Conservation (phyloP, 2,888 invertebrate genomes). For the Sipha maydis region DNA sequence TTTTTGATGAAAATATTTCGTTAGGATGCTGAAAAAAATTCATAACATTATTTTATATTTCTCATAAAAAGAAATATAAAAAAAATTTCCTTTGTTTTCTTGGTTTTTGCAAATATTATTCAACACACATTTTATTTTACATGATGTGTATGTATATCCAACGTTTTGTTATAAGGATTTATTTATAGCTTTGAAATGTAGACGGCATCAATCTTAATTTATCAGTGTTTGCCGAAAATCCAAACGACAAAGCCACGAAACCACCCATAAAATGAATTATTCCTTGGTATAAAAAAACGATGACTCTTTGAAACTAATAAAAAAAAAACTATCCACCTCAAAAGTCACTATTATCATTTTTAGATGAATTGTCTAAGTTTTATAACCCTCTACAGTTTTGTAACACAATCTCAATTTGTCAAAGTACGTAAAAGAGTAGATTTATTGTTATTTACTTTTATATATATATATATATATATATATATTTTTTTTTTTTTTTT, state of each 20-base stretch:
- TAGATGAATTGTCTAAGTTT: conserved; percentile 1
- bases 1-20: too few relatives aligned
- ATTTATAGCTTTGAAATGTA: conserved; percentile 45
- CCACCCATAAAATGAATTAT: conserved; percentile 48
- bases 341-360: conserved; percentile 38
- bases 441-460: conserved; percentile 1
- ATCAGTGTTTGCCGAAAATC: conserved; percentile 52
- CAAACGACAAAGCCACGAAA: conserved; percentile 35
- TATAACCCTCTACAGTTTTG: background rate
- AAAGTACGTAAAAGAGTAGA: conserved; percentile 1
- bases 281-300: conserved; percentile 10
- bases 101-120: conserved; percentile 2
- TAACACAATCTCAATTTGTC: conserved; percentile 3
- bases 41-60: background rate
- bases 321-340: conserved; percentile 13
- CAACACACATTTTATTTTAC: conserved; percentile 11
- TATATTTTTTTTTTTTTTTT: background rate
- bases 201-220: conserved; percentile 57
- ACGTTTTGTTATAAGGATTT: conserved; percentile 21
- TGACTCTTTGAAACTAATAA: conserved; percentile 10
- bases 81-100: background rate
- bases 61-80: background rate
- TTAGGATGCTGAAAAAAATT: too few relatives aligned
- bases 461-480: too few relatives aligned
- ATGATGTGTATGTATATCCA: background rate